Evolutionary conservation across 2,888 invertebrate species (phyloP).

Genomic region (Eupithecia centaureata): DNA sequence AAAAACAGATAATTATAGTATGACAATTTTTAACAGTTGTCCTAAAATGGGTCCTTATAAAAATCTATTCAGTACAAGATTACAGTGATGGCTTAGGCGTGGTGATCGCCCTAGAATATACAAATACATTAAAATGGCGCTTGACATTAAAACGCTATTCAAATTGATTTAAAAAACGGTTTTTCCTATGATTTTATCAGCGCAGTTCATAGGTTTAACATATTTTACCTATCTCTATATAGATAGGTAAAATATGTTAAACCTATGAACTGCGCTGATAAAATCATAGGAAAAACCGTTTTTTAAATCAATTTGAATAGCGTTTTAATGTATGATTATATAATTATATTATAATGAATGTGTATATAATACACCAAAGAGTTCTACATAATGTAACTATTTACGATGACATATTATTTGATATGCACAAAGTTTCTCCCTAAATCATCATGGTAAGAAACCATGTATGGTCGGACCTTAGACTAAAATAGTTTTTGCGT

Average conservation of each 20-base stretch:
- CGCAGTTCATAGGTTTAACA: background rate
- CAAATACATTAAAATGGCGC: conserved; percentile 11
- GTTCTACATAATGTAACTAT: no score
- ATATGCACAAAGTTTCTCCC: background rate
- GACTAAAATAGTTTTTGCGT: background rate
- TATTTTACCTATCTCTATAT: no score
- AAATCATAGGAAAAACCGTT: background rate
- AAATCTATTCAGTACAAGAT: conserved; percentile 23
- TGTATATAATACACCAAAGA: background rate
- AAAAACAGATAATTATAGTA: background rate
- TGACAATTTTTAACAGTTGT: conserved; percentile 1
- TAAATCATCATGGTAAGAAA: background rate
- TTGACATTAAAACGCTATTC: conserved; percentile 15
- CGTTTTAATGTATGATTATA: conserved; percentile 18
- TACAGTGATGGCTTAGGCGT: conserved; percentile 17
- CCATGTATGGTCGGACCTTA: background rate
- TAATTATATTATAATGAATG: no score
- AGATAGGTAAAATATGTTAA: background rate
- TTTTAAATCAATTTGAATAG: conserved; percentile 3
- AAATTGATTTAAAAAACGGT: background rate
- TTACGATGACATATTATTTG: conserved; percentile 2
- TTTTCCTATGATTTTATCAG: background rate
- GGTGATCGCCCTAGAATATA: conserved; percentile 4
- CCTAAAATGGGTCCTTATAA: conserved; percentile 11
- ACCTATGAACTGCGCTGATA: background rate